phyloP scores from a whole-genome alignment of 2,888 invertebrate species.

The Pseudoips prasinana region DNA sequence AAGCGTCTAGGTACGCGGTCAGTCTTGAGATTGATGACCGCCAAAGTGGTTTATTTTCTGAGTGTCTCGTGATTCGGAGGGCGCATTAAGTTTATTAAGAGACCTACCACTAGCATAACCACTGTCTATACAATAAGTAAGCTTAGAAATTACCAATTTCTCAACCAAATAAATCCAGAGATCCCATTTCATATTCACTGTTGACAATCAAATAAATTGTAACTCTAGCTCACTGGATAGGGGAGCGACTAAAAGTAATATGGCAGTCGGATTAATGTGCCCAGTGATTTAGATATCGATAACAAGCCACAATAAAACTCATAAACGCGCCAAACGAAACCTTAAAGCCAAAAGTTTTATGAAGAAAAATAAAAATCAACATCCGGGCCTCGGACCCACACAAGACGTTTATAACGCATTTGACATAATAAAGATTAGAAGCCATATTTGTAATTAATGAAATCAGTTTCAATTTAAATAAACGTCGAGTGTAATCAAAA shows the following conservation, averaged over 20 bases:
- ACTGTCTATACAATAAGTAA: no score
- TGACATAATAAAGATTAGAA: slow-evolving; percentile 66
- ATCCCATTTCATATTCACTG: slow-evolving; percentile 29
- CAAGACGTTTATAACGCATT: slow-evolving; percentile 47
- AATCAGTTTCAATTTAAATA: slow-evolving; percentile 63
- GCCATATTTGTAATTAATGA: slow-evolving; percentile 72
- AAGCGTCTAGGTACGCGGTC: no score
- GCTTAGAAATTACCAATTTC: no score
- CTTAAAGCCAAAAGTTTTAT: slow-evolving; percentile 41
- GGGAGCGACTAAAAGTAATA: slow-evolving; percentile 55
- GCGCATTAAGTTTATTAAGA: no score
- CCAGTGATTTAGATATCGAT: slow-evolving; percentile 68
- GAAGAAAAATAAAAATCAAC: slow-evolving; percentile 41
- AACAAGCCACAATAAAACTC: slow-evolving; percentile 59
- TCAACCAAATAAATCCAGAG: no score
- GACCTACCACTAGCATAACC: no score
- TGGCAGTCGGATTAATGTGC: slow-evolving; percentile 67
- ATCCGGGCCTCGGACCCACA: slow-evolving; percentile 37
- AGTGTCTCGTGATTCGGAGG: no score
- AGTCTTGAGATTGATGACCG: no score
- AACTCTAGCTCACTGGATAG: slow-evolving; percentile 36
- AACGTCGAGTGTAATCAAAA: slow-evolving; percentile 50
- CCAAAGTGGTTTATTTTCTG: no score
- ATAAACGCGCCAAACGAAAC: slow-evolving; percentile 52
- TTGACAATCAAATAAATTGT: slow-evolving; percentile 34